phyloP scores from a whole-genome alignment of 1,140 invertebrate genomes.

The Lasioglossum albipes region DNA sequence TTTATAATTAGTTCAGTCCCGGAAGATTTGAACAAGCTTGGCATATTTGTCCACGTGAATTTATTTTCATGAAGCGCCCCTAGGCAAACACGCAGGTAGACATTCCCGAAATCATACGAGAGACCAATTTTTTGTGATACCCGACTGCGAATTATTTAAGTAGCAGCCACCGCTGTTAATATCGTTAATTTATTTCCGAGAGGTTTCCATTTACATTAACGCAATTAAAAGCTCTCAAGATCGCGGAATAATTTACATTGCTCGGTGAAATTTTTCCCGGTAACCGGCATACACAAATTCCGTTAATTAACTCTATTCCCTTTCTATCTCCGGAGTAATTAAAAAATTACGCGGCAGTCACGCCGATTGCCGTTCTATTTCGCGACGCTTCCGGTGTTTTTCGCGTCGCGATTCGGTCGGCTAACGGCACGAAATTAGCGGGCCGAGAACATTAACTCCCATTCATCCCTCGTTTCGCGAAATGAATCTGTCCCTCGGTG shows the following conservation, averaged over 20 bases:
- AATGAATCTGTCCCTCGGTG: no score
- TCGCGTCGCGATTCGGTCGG: no score
- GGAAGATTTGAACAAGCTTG: not conserved
- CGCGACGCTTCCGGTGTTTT: not conserved
- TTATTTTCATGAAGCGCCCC: no score
- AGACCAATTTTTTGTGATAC: not conserved
- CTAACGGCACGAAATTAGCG: no score
- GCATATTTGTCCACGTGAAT: not conserved
- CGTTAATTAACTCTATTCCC: not conserved
- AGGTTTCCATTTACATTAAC: not conserved
- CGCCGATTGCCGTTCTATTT: not conserved
- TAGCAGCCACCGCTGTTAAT: not conserved
- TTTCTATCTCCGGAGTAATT: not conserved
- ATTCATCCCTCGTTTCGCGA: no score
- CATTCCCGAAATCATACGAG: no score
- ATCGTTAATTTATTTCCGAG: not conserved
- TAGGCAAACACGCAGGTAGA: no score
- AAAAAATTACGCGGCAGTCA: not conserved
- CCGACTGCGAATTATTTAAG: not conserved
- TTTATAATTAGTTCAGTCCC: no score
- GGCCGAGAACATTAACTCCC: no score
- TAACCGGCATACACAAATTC: not conserved
- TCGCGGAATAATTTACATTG: not conserved
- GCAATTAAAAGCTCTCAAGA: constrained; percentile 2
- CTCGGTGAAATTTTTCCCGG: not conserved